phyloP scores from a whole-genome alignment of 2,797 vertebrate genomes.

The Lepilemur septentrionalis region DNA sequence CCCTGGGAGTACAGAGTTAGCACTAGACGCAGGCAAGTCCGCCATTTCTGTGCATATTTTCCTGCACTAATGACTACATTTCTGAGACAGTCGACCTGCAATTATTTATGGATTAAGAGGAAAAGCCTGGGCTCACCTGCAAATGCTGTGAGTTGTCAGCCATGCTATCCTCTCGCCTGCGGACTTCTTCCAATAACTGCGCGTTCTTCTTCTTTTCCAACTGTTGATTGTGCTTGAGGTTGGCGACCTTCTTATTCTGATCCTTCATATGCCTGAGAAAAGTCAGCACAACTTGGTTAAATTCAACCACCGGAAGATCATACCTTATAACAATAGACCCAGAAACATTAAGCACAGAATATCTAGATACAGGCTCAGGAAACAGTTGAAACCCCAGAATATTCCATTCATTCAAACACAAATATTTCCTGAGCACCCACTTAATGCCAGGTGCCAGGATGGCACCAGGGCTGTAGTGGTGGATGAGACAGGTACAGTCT shows the following conservation, averaged over 20 bases:
- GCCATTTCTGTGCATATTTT: neutral
- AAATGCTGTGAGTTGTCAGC: slow-evolving; percentile 92
- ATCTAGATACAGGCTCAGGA: neutral
- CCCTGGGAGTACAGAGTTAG: neutral
- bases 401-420: neutral
- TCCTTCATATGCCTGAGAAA: slow-evolving; percentile 96
- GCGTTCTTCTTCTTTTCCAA: slow-evolving; percentile 96
- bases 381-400: neutral
- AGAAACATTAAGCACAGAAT: neutral
- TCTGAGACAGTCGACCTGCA: neutral
- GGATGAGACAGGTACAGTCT: neutral
- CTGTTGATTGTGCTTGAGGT: slow-evolving; percentile 95
- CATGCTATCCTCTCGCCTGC: slow-evolving; percentile 92
- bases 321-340: neutral
- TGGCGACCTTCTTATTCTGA: slow-evolving; percentile 94
- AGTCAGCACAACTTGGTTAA: slow-evolving; percentile 64
- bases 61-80: neutral
- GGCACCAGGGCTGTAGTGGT: neutral
- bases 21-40: neutral
- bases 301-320: neutral
- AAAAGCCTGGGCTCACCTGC: slow-evolving; percentile 87
- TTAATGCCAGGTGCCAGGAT: neutral
- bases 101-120: neutral
- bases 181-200: slow-evolving; percentile 90
- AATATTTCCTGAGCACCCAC: neutral